These are phyloP conservation scores for Chiloscyllium plagiosum DNA, from an alignment of 2,113 vertebrate genomes.

Conservation along the genomic window DNA sequence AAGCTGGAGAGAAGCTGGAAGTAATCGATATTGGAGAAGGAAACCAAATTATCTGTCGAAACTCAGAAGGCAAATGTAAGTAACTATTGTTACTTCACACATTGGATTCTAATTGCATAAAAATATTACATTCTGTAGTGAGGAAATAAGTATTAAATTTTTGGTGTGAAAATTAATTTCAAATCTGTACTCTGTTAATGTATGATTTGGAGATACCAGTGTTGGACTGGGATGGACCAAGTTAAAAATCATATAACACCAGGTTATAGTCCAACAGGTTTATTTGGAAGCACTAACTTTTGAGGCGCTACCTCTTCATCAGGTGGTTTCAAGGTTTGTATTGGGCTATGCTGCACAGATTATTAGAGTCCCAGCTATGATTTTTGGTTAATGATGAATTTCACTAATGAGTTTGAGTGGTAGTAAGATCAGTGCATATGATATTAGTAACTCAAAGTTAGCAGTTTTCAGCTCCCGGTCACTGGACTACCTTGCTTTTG, in stretches of 20 bases:
- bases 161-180: neutral
- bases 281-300: no score
- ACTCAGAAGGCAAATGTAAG: slow-evolving; percentile 62
- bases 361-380: neutral
- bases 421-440: neutral
- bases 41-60: slow-evolving; percentile 56
- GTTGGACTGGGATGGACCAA: no score
- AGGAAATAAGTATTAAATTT: neutral
- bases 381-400: neutral
- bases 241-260: no score
- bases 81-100: slow-evolving; percentile 27
- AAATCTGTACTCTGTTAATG: neutral
- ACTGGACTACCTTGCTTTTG: neutral
- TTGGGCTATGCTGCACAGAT: neutral
- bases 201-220: no score
- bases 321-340: no score
- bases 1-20: slow-evolving; percentile 57
- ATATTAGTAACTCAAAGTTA: neutral
- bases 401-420: neutral
- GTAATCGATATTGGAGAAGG: slow-evolving; percentile 52
- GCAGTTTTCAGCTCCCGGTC: neutral
- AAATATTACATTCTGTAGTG: no score
- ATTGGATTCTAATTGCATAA: neutral
- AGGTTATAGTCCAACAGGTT: no score
- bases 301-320: no score